Conservation (phyloP, 1,140 invertebrate species). For the Nymphalis io region DNA sequence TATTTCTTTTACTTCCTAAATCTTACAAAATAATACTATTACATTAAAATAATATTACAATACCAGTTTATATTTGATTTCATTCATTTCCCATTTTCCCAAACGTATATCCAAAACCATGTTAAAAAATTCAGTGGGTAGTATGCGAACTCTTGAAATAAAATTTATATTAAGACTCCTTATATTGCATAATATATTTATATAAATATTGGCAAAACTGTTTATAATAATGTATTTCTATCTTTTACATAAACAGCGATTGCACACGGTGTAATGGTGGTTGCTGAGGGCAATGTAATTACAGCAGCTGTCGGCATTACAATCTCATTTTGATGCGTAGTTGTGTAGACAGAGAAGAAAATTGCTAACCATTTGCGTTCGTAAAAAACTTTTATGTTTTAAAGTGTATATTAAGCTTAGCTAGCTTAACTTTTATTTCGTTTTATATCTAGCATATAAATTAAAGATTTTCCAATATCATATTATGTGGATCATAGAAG, state of each 20-base stretch:
- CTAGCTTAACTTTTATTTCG: not conserved
- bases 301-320: conserved; percentile 4
- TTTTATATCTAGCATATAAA: no score
- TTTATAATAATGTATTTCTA: not conserved
- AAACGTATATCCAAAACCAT: no score
- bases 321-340: not conserved
- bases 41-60: no score
- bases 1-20: no score
- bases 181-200: not conserved
- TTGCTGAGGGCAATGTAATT: conserved; percentile 10
- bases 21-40: no score
- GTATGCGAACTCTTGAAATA: not conserved
- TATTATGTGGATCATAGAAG: no score
- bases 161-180: not conserved
- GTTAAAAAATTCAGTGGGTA: no score
- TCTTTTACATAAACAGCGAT: conserved; percentile 1
- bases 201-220: not conserved
- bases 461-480: no score
- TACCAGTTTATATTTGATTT: no score
- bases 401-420: not conserved
- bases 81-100: no score
- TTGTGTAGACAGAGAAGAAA: not conserved
- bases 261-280: conserved; percentile 2
- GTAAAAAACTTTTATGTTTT: not conserved
- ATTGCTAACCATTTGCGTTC: not conserved